Evolutionary conservation across 2,797 vertebrate species (phyloP).

Genomic region (Huso huso): DNA sequence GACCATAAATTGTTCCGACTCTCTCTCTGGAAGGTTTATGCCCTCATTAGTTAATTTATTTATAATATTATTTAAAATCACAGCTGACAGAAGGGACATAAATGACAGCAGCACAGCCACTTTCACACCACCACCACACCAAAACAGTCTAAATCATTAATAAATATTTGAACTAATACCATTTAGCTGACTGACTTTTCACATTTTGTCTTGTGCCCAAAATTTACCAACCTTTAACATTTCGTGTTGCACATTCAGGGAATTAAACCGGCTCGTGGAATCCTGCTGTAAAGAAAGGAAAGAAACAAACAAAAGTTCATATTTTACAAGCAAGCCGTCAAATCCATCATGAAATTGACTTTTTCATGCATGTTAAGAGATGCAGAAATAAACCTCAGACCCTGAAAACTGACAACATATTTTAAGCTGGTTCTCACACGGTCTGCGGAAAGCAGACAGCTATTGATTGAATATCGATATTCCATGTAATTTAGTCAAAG

Average conservation of each 20-base stretch:
- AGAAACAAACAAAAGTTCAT: not conserved
- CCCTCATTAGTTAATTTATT: no score
- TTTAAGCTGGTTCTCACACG: not conserved
- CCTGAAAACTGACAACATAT: not conserved
- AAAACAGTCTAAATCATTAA: no score
- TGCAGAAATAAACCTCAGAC: not conserved
- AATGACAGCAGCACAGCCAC: no score
- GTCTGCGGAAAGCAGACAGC: not conserved
- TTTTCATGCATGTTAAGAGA: slow-evolving; percentile 5
- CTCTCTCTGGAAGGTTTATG: no score
- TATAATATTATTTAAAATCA: no score
- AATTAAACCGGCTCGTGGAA: slow-evolving; percentile 69
- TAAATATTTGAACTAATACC: no score
- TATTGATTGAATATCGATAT: not conserved
- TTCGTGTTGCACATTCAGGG: slow-evolving; percentile 92
- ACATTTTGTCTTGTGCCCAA: no score
- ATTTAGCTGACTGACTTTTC: no score
- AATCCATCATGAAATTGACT: not conserved
- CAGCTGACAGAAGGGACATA: no score
- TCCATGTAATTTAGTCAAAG: not conserved
- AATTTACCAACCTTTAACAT: slow-evolving; percentile 80
- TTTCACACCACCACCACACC: no score
- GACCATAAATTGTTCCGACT: no score
- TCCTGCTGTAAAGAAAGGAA: slow-evolving; percentile 70
- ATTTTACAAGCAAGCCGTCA: not conserved